Evolutionary conservation across 2,113 vertebrate species (phyloP).

Genomic region (Carollia perspicillata): DNA sequence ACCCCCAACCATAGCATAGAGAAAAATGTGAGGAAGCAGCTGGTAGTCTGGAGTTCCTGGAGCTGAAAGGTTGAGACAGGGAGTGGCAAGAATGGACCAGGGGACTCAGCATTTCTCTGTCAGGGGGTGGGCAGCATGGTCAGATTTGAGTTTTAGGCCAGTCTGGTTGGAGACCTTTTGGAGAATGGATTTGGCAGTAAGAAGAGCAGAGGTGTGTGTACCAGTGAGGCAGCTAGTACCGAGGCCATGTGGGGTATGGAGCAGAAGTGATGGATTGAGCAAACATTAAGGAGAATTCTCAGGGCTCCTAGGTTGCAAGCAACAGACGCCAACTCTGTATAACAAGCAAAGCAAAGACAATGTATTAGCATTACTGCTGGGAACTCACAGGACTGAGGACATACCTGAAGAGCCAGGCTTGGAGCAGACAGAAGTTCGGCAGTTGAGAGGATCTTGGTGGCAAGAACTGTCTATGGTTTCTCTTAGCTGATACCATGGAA

Average conservation of each 20-base stretch:
- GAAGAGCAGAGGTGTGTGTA: neutral
- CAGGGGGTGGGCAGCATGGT: neutral
- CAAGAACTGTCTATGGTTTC: neutral
- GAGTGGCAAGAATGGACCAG: neutral
- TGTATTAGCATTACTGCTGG: neutral
- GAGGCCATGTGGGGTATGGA: neutral
- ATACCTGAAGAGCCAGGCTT: neutral
- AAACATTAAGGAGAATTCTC: neutral
- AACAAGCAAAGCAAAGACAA: neutral
- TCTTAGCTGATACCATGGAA: neutral
- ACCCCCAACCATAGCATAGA: neutral
- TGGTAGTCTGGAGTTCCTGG: neutral
- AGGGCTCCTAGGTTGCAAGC: neutral
- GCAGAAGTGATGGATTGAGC: neutral
- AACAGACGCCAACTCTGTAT: neutral
- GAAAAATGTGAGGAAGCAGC: neutral
- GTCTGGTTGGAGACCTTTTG: neutral
- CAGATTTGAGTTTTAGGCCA: neutral
- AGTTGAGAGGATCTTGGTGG: no score
- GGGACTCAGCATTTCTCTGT: neutral
- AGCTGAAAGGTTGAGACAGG: neutral
- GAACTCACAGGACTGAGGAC: neutral
- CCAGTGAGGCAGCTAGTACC: neutral
- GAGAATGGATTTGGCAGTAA: neutral
- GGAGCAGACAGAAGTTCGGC: neutral